Conservation (phyloP, 2,888 invertebrate genomes). For the Andrena marginata region DNA sequence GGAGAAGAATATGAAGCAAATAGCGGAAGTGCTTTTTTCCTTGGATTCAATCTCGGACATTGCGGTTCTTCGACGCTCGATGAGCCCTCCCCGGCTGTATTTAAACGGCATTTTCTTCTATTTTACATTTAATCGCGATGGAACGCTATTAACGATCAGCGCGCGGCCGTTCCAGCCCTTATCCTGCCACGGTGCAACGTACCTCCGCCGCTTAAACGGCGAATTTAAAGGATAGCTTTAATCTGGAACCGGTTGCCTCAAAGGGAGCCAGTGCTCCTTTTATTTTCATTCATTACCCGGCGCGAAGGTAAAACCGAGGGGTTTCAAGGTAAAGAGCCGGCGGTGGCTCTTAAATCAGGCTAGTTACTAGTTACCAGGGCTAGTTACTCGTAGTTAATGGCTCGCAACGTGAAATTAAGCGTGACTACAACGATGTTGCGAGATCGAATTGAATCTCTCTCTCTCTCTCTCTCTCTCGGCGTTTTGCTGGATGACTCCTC, state of each 20-base stretch:
- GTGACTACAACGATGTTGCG: conserved; percentile 7
- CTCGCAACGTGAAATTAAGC: conserved; percentile 37
- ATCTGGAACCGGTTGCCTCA: conserved; percentile 55
- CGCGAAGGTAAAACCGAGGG: conserved; percentile 42
- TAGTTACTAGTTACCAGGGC: conserved; percentile 36
- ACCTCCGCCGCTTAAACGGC: conserved; percentile 6
- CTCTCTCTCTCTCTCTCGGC: too few relatives aligned
- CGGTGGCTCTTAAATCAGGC: conserved; percentile 47
- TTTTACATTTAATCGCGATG: neutral
- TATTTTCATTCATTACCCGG: conserved; percentile 56
- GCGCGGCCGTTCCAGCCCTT: neutral
- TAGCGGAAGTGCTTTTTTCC: neutral
- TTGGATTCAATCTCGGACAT: neutral
- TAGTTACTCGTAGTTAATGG: conserved; percentile 47
- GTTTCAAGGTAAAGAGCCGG: conserved; percentile 28
- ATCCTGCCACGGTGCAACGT: neutral
- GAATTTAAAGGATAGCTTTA: conserved; percentile 47
- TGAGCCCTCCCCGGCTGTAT: neutral
- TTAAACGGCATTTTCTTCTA: neutral
- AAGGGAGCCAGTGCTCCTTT: conserved; percentile 37
- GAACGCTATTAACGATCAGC: neutral
- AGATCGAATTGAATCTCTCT: conserved; percentile 19
- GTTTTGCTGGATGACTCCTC: conserved; percentile 7
- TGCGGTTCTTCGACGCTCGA: neutral
- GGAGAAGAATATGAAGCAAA: neutral